Evolutionary conservation across 2,113 vertebrate species (phyloP).

Genomic region (Actenoides hombroni): DNA sequence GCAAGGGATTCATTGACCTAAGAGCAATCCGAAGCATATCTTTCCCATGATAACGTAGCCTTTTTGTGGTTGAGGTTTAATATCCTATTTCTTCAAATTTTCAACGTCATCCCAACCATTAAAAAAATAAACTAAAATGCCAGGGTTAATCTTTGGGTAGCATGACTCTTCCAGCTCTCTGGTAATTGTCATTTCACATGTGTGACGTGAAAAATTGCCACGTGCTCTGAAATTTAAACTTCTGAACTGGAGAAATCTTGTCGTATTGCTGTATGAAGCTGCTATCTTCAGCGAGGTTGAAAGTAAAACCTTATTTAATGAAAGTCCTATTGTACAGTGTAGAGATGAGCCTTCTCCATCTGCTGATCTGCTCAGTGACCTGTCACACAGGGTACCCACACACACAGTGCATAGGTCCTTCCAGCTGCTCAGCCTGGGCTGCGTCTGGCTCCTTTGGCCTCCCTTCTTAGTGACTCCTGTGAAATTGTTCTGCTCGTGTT

Average conservation of each 20-base stretch:
- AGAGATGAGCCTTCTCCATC: background rate
- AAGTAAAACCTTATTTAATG: background rate
- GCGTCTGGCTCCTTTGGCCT: background rate
- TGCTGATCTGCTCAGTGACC: background rate
- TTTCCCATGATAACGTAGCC: background rate
- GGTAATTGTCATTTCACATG: background rate
- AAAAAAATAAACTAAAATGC: background rate
- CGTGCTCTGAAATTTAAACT: background rate
- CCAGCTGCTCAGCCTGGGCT: background rate
- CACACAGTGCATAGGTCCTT: rapidly evolving
- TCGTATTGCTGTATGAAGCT: background rate
- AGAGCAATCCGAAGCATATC: background rate
- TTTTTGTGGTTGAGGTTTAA: background rate
- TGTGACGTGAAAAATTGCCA: background rate
- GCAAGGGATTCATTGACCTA: background rate
- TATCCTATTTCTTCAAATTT: background rate
- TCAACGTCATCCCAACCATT: background rate
- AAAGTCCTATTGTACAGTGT: background rate
- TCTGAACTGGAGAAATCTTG: background rate
- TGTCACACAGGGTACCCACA: background rate
- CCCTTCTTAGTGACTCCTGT: background rate
- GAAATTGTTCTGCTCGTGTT: background rate
- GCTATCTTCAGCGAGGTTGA: background rate
- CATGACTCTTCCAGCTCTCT: background rate
- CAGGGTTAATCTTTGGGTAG: background rate